Conservation (phyloP, 2,888 invertebrate genomes). For the Chymomyza caudatula region DNA sequence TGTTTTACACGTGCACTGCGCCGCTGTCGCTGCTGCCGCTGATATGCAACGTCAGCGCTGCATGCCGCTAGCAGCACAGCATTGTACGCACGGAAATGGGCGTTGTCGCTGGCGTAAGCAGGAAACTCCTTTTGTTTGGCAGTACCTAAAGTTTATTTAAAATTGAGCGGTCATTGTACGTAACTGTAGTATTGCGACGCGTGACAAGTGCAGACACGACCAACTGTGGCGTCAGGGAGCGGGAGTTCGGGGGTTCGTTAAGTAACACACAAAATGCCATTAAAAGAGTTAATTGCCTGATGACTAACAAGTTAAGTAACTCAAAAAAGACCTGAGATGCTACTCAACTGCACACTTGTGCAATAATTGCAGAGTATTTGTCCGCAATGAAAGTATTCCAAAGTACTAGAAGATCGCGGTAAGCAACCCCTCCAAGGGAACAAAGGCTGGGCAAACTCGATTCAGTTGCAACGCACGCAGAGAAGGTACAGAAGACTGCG, state of each 20-base stretch:
- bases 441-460: no score
- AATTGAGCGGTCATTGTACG: neutral
- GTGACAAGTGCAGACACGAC: neutral
- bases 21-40: conserved; percentile 15
- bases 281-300: neutral
- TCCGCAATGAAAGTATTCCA: no score
- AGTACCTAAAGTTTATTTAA: neutral
- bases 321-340: neutral
- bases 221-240: no score
- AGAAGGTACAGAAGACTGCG: no score
- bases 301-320: neutral
- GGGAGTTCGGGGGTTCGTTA: no score
- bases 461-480: no score
- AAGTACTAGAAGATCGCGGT: no score
- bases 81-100: neutral
- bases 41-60: neutral
- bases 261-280: neutral
- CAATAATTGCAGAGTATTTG: neutral
- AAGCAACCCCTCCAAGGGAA: no score
- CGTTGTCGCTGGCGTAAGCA: neutral
- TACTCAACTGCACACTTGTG: neutral
- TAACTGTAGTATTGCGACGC: neutral
- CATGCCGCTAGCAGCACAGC: no score
- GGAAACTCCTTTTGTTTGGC: neutral
- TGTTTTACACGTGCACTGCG: conserved; percentile 63